Evolutionary conservation across 2,888 invertebrate genomes (phyloP), one percentile per base, ranked within the genome.

Genomic region (Eutolmus rufibarbis): DNA sequence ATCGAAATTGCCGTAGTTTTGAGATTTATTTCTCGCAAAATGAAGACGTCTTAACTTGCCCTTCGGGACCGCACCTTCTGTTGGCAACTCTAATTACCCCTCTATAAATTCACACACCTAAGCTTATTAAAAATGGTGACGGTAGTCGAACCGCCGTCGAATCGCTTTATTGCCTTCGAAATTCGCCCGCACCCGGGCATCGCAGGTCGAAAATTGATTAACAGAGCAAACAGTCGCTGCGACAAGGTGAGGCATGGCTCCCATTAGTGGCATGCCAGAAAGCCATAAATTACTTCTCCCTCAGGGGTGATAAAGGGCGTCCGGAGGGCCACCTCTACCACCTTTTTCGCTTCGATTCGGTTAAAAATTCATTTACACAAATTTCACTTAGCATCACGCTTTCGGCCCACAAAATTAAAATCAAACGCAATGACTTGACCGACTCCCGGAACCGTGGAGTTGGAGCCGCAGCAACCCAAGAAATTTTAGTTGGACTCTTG

Each of bases 131-230:
- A 66, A 66, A 66, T 66, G 66, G 66, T 66, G 66, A 28, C 23
- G 66, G 66, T 28, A 12, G 19, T 23, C 23, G 66, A 9, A 5
- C 19, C 57, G 19, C 2, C n/a, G 19, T 5, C 57, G 19, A 66
- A 66, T 28, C 66, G 66, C 28, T 23, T 66, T 66, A 23, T 12
- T 66, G 66, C 19, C 23, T 12, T 66, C 66, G 66, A 23, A 66
- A 66, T 23, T 66, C 28, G 66, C 28, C 66, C 66, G 66, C 66
- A 12, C 66, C 66, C 23, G 66, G 23, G 28, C 57, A 19, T 66
- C 28, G 23, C 66, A 79, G 43, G 16, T 79, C 79, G 51, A 16
- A 51, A 79, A 79, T 79, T 79, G 79, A 79, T 79, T 79, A 79
- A 79, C 31, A 79, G 51, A 79, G 46, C 51, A 79, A 79, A 79